Base-by-base conservation (phyloP, 2,113 vertebrate species). In the Alethe castanea region DNA sequence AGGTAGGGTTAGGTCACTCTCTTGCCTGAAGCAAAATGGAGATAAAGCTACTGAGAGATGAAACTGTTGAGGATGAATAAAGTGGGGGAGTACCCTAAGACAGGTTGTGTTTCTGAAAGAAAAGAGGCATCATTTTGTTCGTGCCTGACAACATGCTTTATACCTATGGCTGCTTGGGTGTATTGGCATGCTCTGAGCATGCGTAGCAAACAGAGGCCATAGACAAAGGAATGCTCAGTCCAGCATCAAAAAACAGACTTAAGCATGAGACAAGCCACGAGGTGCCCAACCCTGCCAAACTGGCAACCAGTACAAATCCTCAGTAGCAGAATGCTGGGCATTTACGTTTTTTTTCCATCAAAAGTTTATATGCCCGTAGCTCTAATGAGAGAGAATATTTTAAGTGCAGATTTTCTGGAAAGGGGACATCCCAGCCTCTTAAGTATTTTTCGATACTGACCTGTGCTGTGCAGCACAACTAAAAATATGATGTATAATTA, bases 231-330 rank as follows among this genome's bases (percentile, higher is more conserved):
- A 90, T 69, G 60, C 44, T 93, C 48, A 52, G 73, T 36, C 53
- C 90, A 80, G 38, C 67, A 91, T 24, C 50, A 67, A 64, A 76
- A 91, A 91, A 33, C 35, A 56, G 50, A 78, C 31, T 65, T 69
- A 35, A 36, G 65, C 70, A 88, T 59, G 47, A 88, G 62, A 76
- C 52, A 86, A 91, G 57, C 93, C 91, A 93, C 22, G 9, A 91
- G 88, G 66, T 85, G 73, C 69, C 69, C 60, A 87, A 56, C 50
- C 57, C 64, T 92, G 93, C 88, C 88, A 94, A 95, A 87, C 78
- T 94, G 81, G 54, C 88, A 94, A 65, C 44, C 40, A 54, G 29
- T 26, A 56, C 12, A 28, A 83, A 67, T 14, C 36, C 47, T 71
- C 77, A 48, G 23, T 12, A 81, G 65, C 78, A 88, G 70, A 74